These are phyloP conservation scores for Ricordea florida DNA, from an alignment of 92 coral and sea anemone species.

Conservation along the genomic window DNA sequence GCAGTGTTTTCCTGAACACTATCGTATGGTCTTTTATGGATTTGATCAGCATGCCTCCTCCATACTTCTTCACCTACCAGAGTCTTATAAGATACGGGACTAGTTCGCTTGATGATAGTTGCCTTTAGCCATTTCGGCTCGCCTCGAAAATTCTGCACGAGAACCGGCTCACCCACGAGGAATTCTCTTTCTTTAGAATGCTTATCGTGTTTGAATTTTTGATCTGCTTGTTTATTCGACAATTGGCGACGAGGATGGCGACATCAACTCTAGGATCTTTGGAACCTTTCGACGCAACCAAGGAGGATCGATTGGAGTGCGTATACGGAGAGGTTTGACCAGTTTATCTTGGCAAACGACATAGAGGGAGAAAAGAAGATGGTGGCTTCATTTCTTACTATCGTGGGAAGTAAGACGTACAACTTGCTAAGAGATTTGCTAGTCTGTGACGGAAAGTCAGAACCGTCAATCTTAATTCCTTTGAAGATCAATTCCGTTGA, in stretches of 20 bases:
- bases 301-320: constrained; percentile 4
- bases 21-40: too few species aligned
- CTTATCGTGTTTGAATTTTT: constrained; percentile 33
- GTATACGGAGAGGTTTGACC: constrained; percentile 22
- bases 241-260: constrained; percentile 1
- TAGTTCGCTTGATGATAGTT: constrained; percentile 13
- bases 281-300: constrained; percentile 23
- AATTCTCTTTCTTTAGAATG: constrained; percentile 43
- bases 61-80: constrained; percentile 4
- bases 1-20: too few species aligned
- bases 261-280: too few species aligned
- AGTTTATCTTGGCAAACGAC: background rate
- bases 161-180: constrained; percentile 27
- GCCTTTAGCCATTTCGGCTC: constrained; percentile 32
- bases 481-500: too few species aligned
- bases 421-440: too few species aligned
- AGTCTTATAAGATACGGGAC: constrained; percentile 44
- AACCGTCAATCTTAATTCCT: too few species aligned
- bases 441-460: too few species aligned
- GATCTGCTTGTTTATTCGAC: constrained; percentile 15
- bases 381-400: constrained; percentile 7
- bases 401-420: too few species aligned
- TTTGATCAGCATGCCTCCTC: constrained; percentile 40
- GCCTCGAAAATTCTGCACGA: constrained; percentile 22
- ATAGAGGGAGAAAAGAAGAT: constrained; percentile 15